Percentiles rank a stretch among this genome's conserved stretches.
These are phyloP conservation scores for Apodemia mormo DNA, from an alignment of 2,888 invertebrate species.

Conservation along the genomic window DNA sequence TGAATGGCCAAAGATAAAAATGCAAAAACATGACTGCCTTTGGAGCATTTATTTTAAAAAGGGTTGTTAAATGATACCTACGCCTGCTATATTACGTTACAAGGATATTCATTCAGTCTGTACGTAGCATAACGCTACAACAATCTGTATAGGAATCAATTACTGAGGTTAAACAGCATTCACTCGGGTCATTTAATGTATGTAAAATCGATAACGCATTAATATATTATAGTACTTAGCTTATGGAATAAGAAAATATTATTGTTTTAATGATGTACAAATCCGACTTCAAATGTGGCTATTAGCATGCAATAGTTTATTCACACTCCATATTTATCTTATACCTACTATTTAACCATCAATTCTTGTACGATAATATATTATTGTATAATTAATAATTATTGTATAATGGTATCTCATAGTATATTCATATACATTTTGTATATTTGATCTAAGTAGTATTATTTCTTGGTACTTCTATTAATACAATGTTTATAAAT, in stretches of 20 bases:
- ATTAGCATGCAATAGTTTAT: neutral
- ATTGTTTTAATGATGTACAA: constrained; percentile 8
- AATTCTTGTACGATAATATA: no score
- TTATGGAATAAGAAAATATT: constrained; percentile 13
- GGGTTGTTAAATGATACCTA: neutral
- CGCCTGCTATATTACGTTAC: neutral
- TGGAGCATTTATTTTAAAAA: neutral
- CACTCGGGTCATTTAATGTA: constrained; percentile 15
- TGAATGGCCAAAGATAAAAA: no score
- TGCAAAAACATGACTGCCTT: no score
- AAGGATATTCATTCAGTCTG: neutral
- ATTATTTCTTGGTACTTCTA: no score
- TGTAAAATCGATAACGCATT: constrained; percentile 17
- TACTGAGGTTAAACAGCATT: constrained; percentile 22
- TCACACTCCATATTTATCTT: no score
- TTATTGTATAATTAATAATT: no score
- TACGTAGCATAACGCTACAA: neutral
- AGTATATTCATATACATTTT: no score
- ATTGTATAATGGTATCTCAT: no score
- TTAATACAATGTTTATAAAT: no score
- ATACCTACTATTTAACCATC: no score
- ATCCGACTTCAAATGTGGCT: constrained; percentile 6
- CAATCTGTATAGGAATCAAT: constrained; percentile 22
- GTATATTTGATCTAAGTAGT: no score
- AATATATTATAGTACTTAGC: constrained; percentile 8